Conservation (phyloP, 2,113 vertebrate genomes). For the Himantopus leucocephalus region DNA sequence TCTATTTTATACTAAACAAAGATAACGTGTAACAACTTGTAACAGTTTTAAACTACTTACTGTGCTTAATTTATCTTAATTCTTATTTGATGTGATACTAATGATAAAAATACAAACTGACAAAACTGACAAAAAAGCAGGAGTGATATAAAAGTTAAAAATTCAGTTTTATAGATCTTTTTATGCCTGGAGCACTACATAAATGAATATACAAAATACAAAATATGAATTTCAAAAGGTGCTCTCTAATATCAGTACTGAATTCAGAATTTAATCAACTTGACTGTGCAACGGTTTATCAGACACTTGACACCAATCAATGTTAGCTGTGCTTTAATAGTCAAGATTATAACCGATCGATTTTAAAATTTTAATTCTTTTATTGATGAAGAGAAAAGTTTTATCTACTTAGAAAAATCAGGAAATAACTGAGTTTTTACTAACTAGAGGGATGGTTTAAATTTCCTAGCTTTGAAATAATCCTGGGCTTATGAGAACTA, state of each 20-base stretch:
- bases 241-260: not conserved
- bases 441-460: not conserved
- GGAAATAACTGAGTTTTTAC: not conserved
- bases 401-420: not conserved
- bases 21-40: not conserved
- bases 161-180: not conserved
- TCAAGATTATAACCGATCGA: not conserved
- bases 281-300: not conserved
- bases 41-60: not conserved
- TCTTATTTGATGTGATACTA: not conserved
- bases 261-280: not conserved
- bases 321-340: not conserved
- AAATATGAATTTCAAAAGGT: not conserved
- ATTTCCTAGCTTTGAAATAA: not conserved
- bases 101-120: not conserved
- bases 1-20: not conserved
- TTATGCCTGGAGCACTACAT: not conserved
- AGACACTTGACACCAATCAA: not conserved
- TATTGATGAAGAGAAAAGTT: not conserved
- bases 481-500: not conserved
- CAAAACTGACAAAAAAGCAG: not conserved
- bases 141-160: not conserved
- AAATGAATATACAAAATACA: not conserved
- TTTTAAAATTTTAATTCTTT: not conserved
- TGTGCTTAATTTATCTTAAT: not conserved